Percentiles rank a stretch among this genome's conserved stretches.
Evolutionary conservation across 1,140 invertebrate genomes (phyloP).

Genomic region (Heliconius melpomene): DNA sequence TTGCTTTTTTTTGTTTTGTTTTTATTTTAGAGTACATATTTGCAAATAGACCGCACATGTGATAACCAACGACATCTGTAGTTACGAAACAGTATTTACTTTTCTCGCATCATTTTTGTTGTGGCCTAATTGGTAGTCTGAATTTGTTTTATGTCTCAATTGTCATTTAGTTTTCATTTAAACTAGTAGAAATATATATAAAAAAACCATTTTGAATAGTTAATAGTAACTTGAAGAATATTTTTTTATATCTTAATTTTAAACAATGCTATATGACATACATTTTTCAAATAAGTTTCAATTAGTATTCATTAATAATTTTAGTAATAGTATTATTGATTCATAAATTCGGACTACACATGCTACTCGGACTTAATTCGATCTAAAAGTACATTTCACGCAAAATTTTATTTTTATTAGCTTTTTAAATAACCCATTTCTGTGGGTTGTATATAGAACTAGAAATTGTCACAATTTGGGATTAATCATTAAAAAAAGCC

Average conservation of each 20-base stretch:
- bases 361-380: no score
- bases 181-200: not conserved
- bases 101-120: constrained; percentile 62
- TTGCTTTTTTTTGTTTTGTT: not conserved
- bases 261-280: no score
- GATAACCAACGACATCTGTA: constrained; percentile 72
- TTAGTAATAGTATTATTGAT: not conserved
- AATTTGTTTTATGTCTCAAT: constrained; percentile 34
- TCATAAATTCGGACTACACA: constrained; percentile 53
- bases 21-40: constrained; percentile 46
- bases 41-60: constrained; percentile 63
- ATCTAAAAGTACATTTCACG: constrained; percentile 31
- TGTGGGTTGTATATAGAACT: not conserved
- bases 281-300: no score
- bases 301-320: not conserved
- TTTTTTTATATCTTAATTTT: no score
- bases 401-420: constrained; percentile 52
- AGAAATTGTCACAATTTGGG: not conserved
- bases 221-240: not conserved
- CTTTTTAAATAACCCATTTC: constrained; percentile 32
- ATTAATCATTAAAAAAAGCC: not conserved
- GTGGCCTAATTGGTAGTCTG: constrained; percentile 54
- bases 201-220: not conserved
- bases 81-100: constrained; percentile 75
- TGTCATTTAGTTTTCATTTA: constrained; percentile 1